A percentile compares a stretch with the other conserved stretches of the same genome.
Evolutionary conservation across 1,140 invertebrate genomes (phyloP).

Genomic region (Dryas iulia): DNA sequence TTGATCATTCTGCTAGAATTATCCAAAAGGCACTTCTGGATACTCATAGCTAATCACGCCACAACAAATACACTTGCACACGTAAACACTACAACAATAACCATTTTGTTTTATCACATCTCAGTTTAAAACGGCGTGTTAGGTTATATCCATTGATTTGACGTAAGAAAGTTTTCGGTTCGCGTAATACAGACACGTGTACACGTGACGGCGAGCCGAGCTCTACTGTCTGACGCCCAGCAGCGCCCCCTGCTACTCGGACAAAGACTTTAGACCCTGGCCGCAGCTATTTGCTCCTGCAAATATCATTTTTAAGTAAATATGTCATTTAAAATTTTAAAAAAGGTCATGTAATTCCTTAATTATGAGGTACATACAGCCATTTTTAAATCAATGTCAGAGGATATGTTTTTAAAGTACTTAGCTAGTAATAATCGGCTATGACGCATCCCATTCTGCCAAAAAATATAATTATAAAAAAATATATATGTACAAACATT

Average conservation of each 20-base stretch:
- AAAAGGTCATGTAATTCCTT: too few species aligned
- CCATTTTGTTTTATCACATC: conserved; percentile 58
- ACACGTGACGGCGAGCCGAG: conserved; percentile 31
- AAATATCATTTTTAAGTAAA: not conserved
- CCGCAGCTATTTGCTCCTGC: not conserved
- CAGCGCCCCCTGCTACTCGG: conserved; percentile 24
- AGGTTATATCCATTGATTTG: conserved; percentile 79
- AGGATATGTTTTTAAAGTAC: too few species aligned
- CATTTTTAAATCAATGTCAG: too few species aligned
- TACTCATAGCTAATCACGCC: conserved; percentile 69
- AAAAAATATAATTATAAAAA: too few species aligned
- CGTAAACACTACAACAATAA: conserved; percentile 34
- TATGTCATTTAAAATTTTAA: too few species aligned
- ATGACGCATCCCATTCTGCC: too few species aligned
- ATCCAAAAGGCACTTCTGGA: conserved; percentile 76
- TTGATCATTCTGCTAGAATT: conserved; percentile 78
- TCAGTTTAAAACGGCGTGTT: conserved; percentile 52
- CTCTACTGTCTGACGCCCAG: conserved; percentile 44
- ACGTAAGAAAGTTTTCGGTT: conserved; percentile 74
- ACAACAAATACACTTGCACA: conserved; percentile 39
- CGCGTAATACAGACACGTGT: conserved; percentile 36
- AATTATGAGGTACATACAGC: too few species aligned
- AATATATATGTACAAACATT: too few species aligned
- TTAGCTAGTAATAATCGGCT: too few species aligned
- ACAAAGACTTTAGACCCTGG: conserved; percentile 12